A percentile compares a stretch with the other conserved stretches of the same genome.
phyloP scores from a whole-genome alignment of 2,113 vertebrate species.

The Odontophorus gujanensis region DNA sequence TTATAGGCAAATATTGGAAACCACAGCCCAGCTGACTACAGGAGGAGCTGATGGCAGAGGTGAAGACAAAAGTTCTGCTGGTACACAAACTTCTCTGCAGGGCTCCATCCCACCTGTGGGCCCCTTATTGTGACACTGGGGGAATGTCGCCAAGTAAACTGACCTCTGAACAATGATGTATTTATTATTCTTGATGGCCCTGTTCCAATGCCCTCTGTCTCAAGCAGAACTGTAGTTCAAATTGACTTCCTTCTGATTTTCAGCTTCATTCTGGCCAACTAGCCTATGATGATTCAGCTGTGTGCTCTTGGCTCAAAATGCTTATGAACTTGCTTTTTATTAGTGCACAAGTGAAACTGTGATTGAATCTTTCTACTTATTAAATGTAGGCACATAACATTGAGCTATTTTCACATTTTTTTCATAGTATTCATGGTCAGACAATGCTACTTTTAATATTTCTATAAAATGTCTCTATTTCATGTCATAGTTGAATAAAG shows the following conservation, averaged over 20 bases:
- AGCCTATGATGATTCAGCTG: neutral
- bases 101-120: rapidly evolving
- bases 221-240: neutral
- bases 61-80: neutral
- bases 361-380: slow-evolving; percentile 15
- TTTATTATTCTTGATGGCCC: neutral
- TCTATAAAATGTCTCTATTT: neutral
- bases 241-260: neutral
- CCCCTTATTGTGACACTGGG: neutral
- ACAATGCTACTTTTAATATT: neutral
- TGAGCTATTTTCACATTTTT: neutral
- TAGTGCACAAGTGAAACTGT: neutral
- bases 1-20: neutral
- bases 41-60: neutral
- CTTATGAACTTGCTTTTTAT: neutral
- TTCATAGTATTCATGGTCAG: neutral
- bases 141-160: neutral
- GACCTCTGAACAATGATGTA: rapidly evolving
- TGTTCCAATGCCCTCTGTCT: neutral
- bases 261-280: neutral
- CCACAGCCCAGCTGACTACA: neutral
- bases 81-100: rapidly evolving
- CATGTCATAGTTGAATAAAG: neutral
- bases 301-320: neutral
- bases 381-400: slow-evolving; percentile 27